Conservation (phyloP, 2,797 vertebrate genomes). For the Galaxias olidus region DNA sequence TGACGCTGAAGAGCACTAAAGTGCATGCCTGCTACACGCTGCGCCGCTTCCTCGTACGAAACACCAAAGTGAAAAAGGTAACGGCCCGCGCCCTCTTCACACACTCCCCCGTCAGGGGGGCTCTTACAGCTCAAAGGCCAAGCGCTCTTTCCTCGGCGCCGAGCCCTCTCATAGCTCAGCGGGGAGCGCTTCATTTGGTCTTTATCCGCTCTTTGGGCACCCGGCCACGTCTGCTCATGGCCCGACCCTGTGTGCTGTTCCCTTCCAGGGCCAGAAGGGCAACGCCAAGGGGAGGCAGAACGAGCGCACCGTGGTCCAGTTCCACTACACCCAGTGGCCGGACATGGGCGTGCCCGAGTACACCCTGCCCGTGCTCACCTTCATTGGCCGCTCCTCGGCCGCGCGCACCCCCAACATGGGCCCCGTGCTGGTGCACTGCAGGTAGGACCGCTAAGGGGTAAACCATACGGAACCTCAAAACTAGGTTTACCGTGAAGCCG, state of each 20-base stretch:
- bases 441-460: too few species aligned
- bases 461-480: background rate
- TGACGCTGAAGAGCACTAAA: conserved; percentile 94
- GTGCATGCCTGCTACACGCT: conserved; percentile 95
- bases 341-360: conserved; percentile 99
- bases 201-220: too few species aligned
- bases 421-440: conserved; percentile 96
- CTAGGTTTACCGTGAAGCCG: too few species aligned
- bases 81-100: background rate
- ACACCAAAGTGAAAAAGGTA: conserved; percentile 96
- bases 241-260: background rate
- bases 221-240: too few species aligned
- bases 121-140: too few species aligned
- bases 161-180: background rate
- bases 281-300: conserved; percentile 90
- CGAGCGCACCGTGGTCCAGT: conserved; percentile 89
- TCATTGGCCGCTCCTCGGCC: conserved; percentile 92
- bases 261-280: conserved; percentile 86
- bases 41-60: conserved; percentile 89
- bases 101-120: too few species aligned
- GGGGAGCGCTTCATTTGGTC: too few species aligned
- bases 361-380: conserved; percentile 94
- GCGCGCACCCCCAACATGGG: conserved; percentile 84
- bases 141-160: too few species aligned
- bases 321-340: conserved; percentile 99